Evolutionary conservation across 2,888 invertebrate species (phyloP), one percentile per base, ranked within the genome.

Genomic region (Apamea epomidion): DNA sequence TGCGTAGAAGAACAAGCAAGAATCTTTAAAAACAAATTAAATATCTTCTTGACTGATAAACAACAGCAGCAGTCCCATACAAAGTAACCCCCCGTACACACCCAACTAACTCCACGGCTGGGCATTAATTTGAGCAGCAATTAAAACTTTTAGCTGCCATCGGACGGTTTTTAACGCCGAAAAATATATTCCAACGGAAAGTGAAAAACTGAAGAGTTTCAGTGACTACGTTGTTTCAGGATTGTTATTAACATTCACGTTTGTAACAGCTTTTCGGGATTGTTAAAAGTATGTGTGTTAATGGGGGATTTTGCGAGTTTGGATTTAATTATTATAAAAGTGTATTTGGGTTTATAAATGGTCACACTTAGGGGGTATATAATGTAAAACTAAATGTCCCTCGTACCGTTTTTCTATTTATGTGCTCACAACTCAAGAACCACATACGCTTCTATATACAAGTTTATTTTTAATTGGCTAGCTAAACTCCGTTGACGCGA

Each of bases 51-150:
- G 58, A 25, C 12, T 58, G 4, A 64, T 37, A 37, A 5, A 1
- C 10, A 12, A n/a, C 25, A 7, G 14, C 48, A n/a, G 4, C n/a
- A 1, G 21, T 25, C 1, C 8, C 12, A 0, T 62, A 8, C 67
- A 70, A 42, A 80, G 21, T 45, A 32, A 0, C 0, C 2, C 0
- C 32, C 77, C 79, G 67, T 88, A 58, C 75, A 25, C 70, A 7
- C 42, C 6, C 73, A 64, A 74, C 76, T 72, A 71, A 80, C 80
- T 85, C 48, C 91, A 91, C 84, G 85, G 86, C 86, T 88, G 87
- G 89, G 90, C 94, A 94, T 95, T 95, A 94, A 94, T 95, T 94
- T 93, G 92, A 94, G 89, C 88, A 91, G 95, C 94, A 95, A 95
- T 95, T 95, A 95, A 94, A 95, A 95, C 92, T 95, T 95, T 92